phyloP scores from a whole-genome alignment of 2,113 vertebrate genomes.

The Natator depressus region DNA sequence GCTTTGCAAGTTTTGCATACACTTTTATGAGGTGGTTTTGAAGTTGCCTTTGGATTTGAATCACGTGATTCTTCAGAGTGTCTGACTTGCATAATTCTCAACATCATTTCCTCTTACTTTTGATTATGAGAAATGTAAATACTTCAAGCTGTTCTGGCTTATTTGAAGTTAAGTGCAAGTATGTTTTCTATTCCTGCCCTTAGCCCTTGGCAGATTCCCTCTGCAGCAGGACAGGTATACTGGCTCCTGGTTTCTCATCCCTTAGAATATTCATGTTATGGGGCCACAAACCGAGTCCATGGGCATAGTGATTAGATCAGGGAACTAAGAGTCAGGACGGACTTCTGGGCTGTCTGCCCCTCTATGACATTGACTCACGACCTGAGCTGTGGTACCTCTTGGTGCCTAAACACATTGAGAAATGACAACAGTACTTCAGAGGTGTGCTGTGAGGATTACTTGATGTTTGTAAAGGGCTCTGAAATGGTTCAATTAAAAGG shows the following conservation, averaged over 20 bases:
- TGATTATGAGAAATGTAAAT: constrained; percentile 46
- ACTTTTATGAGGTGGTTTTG: constrained; percentile 64
- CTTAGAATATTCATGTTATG: accelerated
- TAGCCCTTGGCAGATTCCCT: not conserved
- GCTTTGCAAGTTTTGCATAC: not conserved
- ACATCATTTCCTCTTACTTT: constrained; percentile 52
- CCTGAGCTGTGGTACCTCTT: not conserved
- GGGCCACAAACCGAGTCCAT: not conserved
- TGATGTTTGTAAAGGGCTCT: not conserved
- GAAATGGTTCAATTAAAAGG: not conserved
- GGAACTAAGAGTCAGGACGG: not conserved
- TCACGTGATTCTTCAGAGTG: constrained; percentile 20
- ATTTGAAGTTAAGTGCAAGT: not conserved
- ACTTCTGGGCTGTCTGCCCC: not conserved
- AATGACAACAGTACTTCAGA: not conserved
- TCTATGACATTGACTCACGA: not conserved
- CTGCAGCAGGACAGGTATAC: not conserved
- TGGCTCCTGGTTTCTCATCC: not conserved
- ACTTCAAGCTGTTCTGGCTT: constrained; percentile 44
- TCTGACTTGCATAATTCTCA: constrained; percentile 1
- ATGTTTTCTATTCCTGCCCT: not conserved
- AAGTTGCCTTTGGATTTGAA: constrained; percentile 54
- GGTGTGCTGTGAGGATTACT: not conserved
- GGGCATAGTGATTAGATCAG: not conserved
- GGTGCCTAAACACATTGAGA: not conserved